These are phyloP conservation scores for Tyrophagus putrescentiae DNA, from an alignment of 1,140 invertebrate species.

Conservation along the genomic window DNA sequence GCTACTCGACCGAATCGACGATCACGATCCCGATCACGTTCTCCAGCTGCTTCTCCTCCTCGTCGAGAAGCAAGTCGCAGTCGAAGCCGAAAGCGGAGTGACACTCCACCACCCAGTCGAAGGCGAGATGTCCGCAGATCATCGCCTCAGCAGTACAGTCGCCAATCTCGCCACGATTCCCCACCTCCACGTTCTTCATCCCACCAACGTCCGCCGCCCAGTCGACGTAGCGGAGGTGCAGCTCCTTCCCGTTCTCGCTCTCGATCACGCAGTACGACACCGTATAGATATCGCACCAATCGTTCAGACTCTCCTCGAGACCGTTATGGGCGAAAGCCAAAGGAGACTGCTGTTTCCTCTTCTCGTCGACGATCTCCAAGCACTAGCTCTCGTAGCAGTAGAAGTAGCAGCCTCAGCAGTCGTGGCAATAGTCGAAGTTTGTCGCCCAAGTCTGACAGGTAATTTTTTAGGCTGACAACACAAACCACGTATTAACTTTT, in stretches of 20 bases:
- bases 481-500: not conserved
- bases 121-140: not conserved
- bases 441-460: not conserved
- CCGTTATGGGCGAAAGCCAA: too few species aligned
- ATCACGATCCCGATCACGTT: not conserved
- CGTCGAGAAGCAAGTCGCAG: not conserved
- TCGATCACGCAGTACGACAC: not conserved
- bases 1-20: not conserved
- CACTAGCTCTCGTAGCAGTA: not conserved
- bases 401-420: not conserved
- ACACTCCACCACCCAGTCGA: not conserved
- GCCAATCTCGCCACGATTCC: too few species aligned
- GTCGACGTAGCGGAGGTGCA: too few species aligned
- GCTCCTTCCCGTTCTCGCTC: conserved; percentile 23
- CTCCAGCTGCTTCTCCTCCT: not conserved
- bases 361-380: conserved; percentile 21
- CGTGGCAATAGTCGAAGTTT: not conserved
- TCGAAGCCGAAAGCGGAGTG: not conserved
- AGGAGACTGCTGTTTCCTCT: not conserved
- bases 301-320: too few species aligned
- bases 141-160: too few species aligned
- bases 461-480: conserved; percentile 23
- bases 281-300: too few species aligned
- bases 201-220: too few species aligned
- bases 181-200: too few species aligned